Evolutionary conservation across 2,888 invertebrate genomes (phyloP), one percentile per base, ranked within the genome.

Genomic region (Pristionchus japonicus): DNA sequence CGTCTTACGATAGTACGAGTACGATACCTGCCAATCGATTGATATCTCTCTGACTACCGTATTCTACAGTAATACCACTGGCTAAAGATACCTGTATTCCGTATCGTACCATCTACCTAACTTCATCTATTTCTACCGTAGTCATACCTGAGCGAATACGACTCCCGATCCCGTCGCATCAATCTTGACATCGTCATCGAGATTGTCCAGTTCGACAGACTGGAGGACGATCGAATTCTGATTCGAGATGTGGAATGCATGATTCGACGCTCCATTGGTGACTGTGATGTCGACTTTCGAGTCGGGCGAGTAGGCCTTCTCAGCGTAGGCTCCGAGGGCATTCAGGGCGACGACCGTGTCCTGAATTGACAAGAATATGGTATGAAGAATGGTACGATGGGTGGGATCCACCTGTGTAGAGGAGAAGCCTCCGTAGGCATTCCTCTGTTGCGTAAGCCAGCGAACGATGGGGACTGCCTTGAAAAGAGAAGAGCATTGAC

Each of bases 141-240:
- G 4, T 57, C 23, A n/a, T n/a, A 90, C 88, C 89, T 94, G 94
- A 3, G 92, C 93, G 89, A 94, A 94, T n/a, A 92, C 93, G 17
- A 97, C 96, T 17, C 98, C 98, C 82, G 96, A 96, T 23, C 98
- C 98, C 91, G 96, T 96, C 0, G 97, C 97, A 83, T 96, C 96
- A 34, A 97, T 96, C 89, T 96, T 96, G 0, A 97, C 96, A 89
- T 90, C 89, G 17, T 90, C 88, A 85, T 93, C 92, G 34, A 93
- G 86, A 64, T 92, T 89, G 11, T 89, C 70, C 34, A 94, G 70
- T 91, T 93, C 88, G 40, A 91, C 88, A 23, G 96, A 96, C 95
- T 98, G 97, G 80, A 97, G 96, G 88, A 97, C 96, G 95, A 97
- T 96, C 15, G 93, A 88, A 88, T 94, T 94, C 34, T 89, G 89